Evolutionary conservation across 1,140 invertebrate species (phyloP).

Genomic region (Drosophila albomicans): DNA sequence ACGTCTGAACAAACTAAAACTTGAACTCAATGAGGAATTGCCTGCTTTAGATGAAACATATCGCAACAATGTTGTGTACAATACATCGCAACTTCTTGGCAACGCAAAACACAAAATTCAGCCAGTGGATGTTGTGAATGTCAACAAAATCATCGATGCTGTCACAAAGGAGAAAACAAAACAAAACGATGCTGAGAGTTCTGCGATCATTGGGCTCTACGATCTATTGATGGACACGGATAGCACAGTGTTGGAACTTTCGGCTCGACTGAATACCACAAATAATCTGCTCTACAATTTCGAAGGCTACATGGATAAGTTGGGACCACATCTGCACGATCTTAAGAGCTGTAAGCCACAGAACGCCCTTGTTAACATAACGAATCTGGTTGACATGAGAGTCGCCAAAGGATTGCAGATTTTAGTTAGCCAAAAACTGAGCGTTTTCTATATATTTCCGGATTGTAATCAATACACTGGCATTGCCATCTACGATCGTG

Average conservation of each 20-base stretch:
- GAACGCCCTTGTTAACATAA: background rate
- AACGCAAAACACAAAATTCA: background rate
- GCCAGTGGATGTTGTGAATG: constrained; percentile 12
- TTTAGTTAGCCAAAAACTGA: constrained; percentile 28
- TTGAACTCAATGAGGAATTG: background rate
- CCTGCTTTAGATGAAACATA: too few species aligned
- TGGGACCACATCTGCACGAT: constrained; percentile 13
- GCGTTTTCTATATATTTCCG: constrained; percentile 51
- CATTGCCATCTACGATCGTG: constrained; percentile 43
- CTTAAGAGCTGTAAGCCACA: background rate
- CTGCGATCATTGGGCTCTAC: constrained; percentile 35
- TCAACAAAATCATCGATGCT: constrained; percentile 20
- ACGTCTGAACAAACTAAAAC: background rate
- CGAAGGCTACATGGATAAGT: constrained; percentile 40
- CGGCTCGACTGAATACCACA: constrained; percentile 46
- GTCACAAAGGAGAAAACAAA: background rate
- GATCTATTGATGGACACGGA: constrained; percentile 44
- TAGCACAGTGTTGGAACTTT: constrained; percentile 25
- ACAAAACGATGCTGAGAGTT: background rate
- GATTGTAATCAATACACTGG: constrained; percentile 42
- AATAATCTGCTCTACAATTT: constrained; percentile 44
- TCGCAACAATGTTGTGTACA: background rate
- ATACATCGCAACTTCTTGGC: background rate
- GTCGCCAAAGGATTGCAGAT: constrained; percentile 1
- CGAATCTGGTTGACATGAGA: constrained; percentile 5